Percentiles rank a stretch among this genome's conserved stretches.
These are phyloP conservation scores for Schrankia costaestrigalis DNA, from an alignment of 2,888 invertebrate genomes.

Conservation along the genomic window DNA sequence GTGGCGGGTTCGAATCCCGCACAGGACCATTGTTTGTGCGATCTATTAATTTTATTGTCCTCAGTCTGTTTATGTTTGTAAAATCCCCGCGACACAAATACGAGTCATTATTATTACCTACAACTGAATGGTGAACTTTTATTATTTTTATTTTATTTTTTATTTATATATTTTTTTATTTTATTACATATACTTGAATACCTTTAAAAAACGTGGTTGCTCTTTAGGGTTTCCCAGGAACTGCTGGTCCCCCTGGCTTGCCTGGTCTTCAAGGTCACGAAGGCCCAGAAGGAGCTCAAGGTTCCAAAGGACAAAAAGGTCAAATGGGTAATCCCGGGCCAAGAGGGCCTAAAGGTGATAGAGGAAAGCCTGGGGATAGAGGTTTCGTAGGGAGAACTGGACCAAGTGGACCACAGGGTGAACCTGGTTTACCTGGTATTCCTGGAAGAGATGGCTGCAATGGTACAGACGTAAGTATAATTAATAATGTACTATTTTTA, in stretches of 20 bases:
- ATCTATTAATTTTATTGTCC: too few relatives aligned
- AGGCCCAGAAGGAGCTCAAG: conserved; percentile 91
- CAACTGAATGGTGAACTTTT: too few relatives aligned
- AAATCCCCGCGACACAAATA: too few relatives aligned
- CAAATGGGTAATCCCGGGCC: conserved; percentile 91
- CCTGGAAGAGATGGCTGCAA: conserved; percentile 97
- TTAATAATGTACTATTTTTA: background rate
- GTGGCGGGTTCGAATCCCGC: too few relatives aligned
- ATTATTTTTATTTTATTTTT: too few relatives aligned
- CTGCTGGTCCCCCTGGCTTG: conserved; percentile 85
- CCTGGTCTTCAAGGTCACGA: conserved; percentile 90
- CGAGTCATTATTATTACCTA: too few relatives aligned
- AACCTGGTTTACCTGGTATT: conserved; percentile 85
- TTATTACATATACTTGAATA: too few relatives aligned
- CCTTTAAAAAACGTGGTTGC: background rate
- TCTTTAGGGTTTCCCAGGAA: conserved; percentile 86
- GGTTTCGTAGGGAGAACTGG: conserved; percentile 83
- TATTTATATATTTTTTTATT: too few relatives aligned
- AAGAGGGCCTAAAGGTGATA: conserved; percentile 91
- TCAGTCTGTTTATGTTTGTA: too few relatives aligned
- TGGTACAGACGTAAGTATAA: conserved; percentile 91
- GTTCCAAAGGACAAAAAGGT: conserved; percentile 94
- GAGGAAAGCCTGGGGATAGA: conserved; percentile 92
- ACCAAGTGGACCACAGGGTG: conserved; percentile 84
- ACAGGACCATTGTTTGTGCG: too few relatives aligned